Base-by-base conservation (phyloP, 2,797 vertebrate genomes). In the Acropternis orthonyx region DNA sequence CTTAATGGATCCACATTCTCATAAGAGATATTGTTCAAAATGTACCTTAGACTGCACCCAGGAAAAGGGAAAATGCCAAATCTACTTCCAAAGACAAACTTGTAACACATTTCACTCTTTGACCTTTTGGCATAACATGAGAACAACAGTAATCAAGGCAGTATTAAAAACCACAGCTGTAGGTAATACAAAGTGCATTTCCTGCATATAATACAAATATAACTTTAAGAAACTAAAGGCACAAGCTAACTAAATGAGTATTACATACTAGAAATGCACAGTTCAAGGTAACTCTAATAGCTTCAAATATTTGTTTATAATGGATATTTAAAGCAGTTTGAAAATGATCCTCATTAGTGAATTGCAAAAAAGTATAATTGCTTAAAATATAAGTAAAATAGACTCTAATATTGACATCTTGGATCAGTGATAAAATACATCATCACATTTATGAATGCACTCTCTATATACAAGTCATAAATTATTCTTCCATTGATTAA, bases 221-320 rank as follows among this genome's bases (percentile, higher is more conserved):
- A 98, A 98, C 95, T 96, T 97, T 96, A 97, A 97, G 96, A 97
- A 98, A 98, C 97, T 96, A 98, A 99, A 98, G 98, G 98, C 98
- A 98, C 97, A 97, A 97, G 96, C 95, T 97, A 98, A 98, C 97
- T 93, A 98, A 98, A 98, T 98, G 96, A 97, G 97, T 96, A 97
- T 98, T 98, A 98, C 97, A 97, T 98, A 98, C 97, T 96, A 98
- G 97, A 98, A 98, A 98, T 98, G 98, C 98, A 99, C 99, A 98
- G 97, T 98, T 98, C 98, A 97, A 97, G 97, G 97, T 97, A 97
- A 97, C 88, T 94, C 88, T 89, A 97, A 97, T 93, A 96, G 94
- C 88, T 97, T 97, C 91, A 96, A 96, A 97, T 96, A 96, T 94
- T 97, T 94, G 83, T 97, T 96, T 94, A 92, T 96, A 97, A 96